These are phyloP conservation scores for Candidula unifasciata DNA, from an alignment of 2,888 invertebrate genomes.

Conservation along the genomic window DNA sequence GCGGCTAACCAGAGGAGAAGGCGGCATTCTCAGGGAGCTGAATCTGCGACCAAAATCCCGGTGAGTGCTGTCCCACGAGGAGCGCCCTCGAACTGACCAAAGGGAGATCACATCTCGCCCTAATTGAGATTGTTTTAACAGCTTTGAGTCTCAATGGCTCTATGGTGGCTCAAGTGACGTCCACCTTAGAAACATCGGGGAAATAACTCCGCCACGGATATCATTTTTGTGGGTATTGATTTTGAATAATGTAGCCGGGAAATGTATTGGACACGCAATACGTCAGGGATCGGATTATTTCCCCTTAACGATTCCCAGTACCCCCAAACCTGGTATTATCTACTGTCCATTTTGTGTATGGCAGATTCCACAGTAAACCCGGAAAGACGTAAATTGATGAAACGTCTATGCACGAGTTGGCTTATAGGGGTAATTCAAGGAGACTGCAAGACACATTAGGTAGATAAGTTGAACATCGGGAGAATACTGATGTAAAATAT, in stretches of 20 bases:
- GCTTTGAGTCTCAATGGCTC: slow-evolving; percentile 34
- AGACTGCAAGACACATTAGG: too few relatives aligned
- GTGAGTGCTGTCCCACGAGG: slow-evolving; percentile 31
- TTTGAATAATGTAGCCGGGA: slow-evolving; percentile 20
- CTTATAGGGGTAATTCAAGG: too few relatives aligned
- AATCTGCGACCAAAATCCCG: slow-evolving; percentile 45
- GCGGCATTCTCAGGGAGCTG: slow-evolving; percentile 26
- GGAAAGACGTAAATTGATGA: too few relatives aligned
- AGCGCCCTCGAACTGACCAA: slow-evolving; percentile 38
- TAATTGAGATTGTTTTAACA: slow-evolving; percentile 46
- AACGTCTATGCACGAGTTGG: too few relatives aligned
- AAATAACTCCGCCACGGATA: slow-evolving; percentile 22
- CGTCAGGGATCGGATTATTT: neutral
- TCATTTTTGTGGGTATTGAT: slow-evolving; percentile 33
- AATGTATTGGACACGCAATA: slow-evolving; percentile 21
- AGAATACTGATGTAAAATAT: too few relatives aligned
- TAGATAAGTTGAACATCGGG: too few relatives aligned
- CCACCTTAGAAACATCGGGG: slow-evolving; percentile 9
- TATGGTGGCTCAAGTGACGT: slow-evolving; percentile 29
- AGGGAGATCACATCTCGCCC: slow-evolving; percentile 39
- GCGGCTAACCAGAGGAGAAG: slow-evolving; percentile 34
- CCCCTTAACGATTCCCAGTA: neutral
- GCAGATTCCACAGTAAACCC: too few relatives aligned
- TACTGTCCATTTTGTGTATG: too few relatives aligned
- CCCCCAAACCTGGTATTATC: too few relatives aligned